These are phyloP conservation scores for Argyra leucocephala DNA, from an alignment of 2,888 invertebrate genomes.

Conservation along the genomic window DNA sequence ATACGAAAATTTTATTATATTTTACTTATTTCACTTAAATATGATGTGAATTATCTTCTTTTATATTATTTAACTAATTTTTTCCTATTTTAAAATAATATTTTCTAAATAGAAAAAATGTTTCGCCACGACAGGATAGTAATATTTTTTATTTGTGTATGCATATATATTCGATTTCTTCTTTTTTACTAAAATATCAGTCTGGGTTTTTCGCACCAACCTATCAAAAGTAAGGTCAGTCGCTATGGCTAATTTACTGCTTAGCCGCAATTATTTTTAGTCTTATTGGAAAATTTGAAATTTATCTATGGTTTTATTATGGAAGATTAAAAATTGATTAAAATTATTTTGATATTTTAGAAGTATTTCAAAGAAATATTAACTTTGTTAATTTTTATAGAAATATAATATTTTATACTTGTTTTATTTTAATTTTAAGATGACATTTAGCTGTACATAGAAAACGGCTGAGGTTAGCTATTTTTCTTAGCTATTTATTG, in stretches of 20 bases:
- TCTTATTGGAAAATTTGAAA: background rate
- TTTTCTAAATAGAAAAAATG: conserved; percentile 6
- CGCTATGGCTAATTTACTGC: background rate
- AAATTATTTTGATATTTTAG: too few relatives aligned
- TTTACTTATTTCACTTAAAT: background rate
- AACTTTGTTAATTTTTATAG: too few relatives aligned
- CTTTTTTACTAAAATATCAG: background rate
- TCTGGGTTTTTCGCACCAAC: background rate
- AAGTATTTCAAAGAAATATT: too few relatives aligned
- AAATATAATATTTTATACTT: too few relatives aligned
- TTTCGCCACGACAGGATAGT: conserved; percentile 6
- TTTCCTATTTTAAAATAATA: conserved; percentile 6
- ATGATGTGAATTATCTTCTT: background rate
- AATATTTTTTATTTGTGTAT: conserved; percentile 4
- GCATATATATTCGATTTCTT: background rate
- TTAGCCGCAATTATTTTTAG: background rate
- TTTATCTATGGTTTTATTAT: background rate
- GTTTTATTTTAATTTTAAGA: too few relatives aligned
- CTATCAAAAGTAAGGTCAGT: background rate
- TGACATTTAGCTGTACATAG: too few relatives aligned
- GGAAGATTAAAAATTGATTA: too few relatives aligned
- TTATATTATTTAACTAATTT: conserved; percentile 3
- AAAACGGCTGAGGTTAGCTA: too few relatives aligned
- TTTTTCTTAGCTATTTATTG: too few relatives aligned
- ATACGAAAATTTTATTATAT: background rate